A percentile compares a stretch with the other conserved stretches of the same genome.
phyloP scores from a whole-genome alignment of 2,113 vertebrate genomes.

The Eudorcas thomsonii region DNA sequence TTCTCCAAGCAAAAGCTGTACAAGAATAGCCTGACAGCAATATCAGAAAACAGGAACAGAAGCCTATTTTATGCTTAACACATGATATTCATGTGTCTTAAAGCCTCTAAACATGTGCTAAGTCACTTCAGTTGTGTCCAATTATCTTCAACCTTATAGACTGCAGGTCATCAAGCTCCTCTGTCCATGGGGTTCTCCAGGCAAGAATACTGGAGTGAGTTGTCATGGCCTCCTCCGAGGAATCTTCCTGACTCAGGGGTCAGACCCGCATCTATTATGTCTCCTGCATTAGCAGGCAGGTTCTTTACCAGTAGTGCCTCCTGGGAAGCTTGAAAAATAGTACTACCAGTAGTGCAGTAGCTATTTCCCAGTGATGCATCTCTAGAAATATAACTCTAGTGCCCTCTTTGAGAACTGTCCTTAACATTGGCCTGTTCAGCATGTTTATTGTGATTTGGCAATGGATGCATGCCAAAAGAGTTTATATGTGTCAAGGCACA shows the following conservation, averaged over 20 bases:
- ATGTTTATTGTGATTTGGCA: background rate
- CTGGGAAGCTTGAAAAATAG: background rate
- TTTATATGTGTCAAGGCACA: background rate
- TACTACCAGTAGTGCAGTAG: background rate
- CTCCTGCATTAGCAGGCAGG: background rate
- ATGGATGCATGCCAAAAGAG: background rate
- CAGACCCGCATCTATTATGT: background rate
- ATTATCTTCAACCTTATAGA: background rate
- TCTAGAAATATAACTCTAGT: background rate
- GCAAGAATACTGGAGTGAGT: background rate
- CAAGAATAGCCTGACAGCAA: background rate
- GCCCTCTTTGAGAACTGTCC: background rate
- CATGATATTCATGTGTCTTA: background rate
- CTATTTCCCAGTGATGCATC: background rate
- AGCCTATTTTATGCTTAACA: background rate
- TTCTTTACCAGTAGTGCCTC: background rate
- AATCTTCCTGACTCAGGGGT: background rate
- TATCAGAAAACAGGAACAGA: background rate
- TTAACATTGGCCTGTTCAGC: background rate
- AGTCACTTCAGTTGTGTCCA: background rate
- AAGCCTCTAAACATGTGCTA: background rate
- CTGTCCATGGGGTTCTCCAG: background rate
- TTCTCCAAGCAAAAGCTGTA: background rate
- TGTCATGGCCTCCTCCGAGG: background rate
- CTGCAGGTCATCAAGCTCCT: background rate